Evolutionary conservation across 2,888 invertebrate genomes (phyloP).

Genomic region (Cepaea hortensis): DNA sequence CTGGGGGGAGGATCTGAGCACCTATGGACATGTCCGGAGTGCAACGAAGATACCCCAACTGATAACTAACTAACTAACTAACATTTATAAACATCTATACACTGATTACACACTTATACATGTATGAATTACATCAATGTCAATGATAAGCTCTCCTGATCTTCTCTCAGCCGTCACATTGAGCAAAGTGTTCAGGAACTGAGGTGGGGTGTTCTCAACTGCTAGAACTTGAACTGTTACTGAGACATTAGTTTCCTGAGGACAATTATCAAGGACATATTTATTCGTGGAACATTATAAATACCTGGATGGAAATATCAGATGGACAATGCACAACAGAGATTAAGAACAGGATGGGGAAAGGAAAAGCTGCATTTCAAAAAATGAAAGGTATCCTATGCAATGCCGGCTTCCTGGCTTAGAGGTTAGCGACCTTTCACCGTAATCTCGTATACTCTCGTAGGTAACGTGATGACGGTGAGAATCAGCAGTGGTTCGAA

Average conservation of each 20-base stretch:
- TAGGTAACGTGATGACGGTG: too few species aligned
- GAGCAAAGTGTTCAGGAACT: slow-evolving; percentile 43
- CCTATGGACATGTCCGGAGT: too few species aligned
- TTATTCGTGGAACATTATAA: too few species aligned
- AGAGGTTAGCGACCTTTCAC: too few species aligned
- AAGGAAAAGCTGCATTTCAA: too few species aligned
- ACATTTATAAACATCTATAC: background rate
- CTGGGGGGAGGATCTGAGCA: too few species aligned
- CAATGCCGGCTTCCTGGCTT: background rate
- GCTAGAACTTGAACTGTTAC: slow-evolving; percentile 54
- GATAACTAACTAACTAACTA: too few species aligned
- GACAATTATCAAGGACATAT: background rate
- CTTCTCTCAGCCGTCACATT: slow-evolving; percentile 31
- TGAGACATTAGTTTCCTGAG: slow-evolving; percentile 45
- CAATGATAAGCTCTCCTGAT: slow-evolving; percentile 33
- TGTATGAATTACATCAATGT: slow-evolving; percentile 36
- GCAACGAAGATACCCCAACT: too few species aligned
- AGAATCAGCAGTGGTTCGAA: too few species aligned
- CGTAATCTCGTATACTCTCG: too few species aligned
- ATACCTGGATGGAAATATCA: background rate
- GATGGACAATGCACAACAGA: too few species aligned
- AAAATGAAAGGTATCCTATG: background rate
- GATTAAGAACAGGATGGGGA: too few species aligned
- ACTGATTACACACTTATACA: background rate
- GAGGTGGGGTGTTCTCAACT: slow-evolving; percentile 67